Conservation (phyloP, 2,113 vertebrate genomes). For the Lepisosteus osseus region DNA sequence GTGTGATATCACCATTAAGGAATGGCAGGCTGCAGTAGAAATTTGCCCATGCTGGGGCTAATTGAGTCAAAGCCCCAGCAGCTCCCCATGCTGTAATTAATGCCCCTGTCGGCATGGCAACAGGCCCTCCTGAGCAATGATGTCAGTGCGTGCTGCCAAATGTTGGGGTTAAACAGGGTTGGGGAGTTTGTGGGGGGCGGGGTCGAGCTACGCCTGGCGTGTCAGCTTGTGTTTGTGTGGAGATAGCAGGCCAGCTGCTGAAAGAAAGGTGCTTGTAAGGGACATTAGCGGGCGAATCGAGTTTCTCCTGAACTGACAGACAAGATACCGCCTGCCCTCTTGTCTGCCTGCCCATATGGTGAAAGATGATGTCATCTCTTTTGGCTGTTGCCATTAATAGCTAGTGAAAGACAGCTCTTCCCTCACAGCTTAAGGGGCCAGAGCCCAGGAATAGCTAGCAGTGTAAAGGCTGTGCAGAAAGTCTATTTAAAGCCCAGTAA, state of each 20-base stretch:
- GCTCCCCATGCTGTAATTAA: background rate
- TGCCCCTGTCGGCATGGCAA: background rate
- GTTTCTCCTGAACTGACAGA: conserved; percentile 29
- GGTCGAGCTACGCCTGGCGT: conserved; percentile 16
- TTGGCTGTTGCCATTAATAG: conserved; percentile 66
- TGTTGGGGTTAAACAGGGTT: background rate
- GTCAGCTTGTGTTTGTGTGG: conserved; percentile 14
- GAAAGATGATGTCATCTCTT: conserved; percentile 67
- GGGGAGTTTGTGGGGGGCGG: conserved; percentile 12
- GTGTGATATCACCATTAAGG: conserved; percentile 17
- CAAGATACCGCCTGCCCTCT: conserved; percentile 16
- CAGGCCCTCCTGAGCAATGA: background rate
- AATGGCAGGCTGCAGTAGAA: background rate
- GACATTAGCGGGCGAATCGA: conserved; percentile 17
- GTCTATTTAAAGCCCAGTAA: conserved; percentile 18
- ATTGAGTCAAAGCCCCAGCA: conserved; percentile 1
- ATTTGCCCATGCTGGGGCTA: background rate
- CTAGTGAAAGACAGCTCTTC: conserved; percentile 57
- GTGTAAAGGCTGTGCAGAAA: conserved; percentile 16
- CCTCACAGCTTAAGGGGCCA: conserved; percentile 58
- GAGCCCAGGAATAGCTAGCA: conserved; percentile 28
- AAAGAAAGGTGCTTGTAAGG: conserved; percentile 15
- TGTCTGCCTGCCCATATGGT: conserved; percentile 28
- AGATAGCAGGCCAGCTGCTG: conserved; percentile 15
- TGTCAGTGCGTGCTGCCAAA: background rate